phyloP scores from a whole-genome alignment of 2,113 vertebrate genomes.

The Rhagologus leucostigma region DNA sequence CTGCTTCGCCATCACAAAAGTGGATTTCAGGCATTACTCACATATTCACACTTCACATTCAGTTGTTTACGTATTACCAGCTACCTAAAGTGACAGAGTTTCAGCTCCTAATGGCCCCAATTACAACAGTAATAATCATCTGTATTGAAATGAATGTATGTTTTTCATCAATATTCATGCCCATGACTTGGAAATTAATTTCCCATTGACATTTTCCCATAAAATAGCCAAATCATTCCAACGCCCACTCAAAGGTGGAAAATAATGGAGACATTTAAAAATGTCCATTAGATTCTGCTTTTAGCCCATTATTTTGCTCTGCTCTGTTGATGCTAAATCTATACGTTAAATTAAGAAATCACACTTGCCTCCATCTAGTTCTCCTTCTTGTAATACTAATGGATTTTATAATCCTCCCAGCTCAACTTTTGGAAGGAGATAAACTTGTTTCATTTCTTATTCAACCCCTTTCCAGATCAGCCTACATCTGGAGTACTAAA shows the following conservation, averaged over 20 bases:
- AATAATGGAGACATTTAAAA: not conserved
- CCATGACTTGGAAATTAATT: slow-evolving; percentile 38
- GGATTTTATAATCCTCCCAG: not conserved
- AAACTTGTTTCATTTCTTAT: not conserved
- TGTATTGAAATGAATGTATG: not conserved
- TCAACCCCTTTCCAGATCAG: not conserved
- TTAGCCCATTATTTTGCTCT: not conserved
- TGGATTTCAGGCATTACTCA: not conserved
- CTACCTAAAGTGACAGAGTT: not conserved
- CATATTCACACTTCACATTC: not conserved
- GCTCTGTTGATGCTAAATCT: not conserved
- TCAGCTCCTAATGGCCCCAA: not conserved
- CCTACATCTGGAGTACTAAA: not conserved
- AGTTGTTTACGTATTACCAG: not conserved
- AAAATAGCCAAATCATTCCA: not conserved
- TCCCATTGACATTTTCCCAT: not conserved
- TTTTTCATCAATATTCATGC: slow-evolving; percentile 27
- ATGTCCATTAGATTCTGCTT: not conserved
- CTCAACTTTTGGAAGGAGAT: not conserved
- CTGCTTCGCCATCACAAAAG: not conserved
- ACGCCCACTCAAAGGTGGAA: not conserved
- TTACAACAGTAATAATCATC: not conserved
- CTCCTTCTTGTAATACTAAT: not conserved
- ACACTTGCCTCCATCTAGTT: not conserved
- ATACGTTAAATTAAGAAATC: not conserved